phyloP scores from a whole-genome alignment of 2,113 vertebrate species.

The Paracanthobrama guichenoti region DNA sequence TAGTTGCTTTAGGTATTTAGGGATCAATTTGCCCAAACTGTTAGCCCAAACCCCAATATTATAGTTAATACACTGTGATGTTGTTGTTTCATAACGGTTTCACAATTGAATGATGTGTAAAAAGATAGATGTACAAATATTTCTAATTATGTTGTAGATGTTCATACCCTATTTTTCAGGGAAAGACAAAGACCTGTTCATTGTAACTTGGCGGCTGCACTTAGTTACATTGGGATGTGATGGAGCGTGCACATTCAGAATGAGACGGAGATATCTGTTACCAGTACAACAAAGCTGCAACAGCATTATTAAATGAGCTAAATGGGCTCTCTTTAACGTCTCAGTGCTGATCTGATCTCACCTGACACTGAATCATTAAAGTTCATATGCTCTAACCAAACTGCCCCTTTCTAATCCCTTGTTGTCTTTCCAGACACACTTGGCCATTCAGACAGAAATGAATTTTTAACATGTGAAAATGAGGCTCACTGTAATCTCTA shows the following conservation, averaged over 20 bases:
- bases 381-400: constrained; percentile 41
- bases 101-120: neutral
- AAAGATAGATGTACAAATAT: neutral
- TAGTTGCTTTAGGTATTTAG: neutral
- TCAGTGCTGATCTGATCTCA: constrained; percentile 33
- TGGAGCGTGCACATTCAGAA: neutral
- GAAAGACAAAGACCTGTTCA: neutral
- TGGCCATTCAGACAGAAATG: constrained; percentile 39
- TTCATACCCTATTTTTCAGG: neutral
- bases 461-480: constrained; percentile 56
- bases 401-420: constrained; percentile 30
- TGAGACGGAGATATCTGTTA: neutral
- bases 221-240: constrained; percentile 8
- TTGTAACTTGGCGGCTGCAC: neutral
- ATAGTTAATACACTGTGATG: neutral
- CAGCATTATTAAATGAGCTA: constrained; percentile 16
- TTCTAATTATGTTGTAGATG: constrained; percentile 9
- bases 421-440: constrained; percentile 41
- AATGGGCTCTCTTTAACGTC: constrained; percentile 26
- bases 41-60: neutral
- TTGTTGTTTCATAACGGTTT: neutral
- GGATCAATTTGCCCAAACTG: neutral
- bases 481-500: constrained; percentile 51
- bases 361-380: constrained; percentile 40
- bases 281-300: constrained; percentile 15